These are phyloP conservation scores for Aphis gossypii DNA, from an alignment of 1,140 invertebrate genomes.

Conservation along the genomic window DNA sequence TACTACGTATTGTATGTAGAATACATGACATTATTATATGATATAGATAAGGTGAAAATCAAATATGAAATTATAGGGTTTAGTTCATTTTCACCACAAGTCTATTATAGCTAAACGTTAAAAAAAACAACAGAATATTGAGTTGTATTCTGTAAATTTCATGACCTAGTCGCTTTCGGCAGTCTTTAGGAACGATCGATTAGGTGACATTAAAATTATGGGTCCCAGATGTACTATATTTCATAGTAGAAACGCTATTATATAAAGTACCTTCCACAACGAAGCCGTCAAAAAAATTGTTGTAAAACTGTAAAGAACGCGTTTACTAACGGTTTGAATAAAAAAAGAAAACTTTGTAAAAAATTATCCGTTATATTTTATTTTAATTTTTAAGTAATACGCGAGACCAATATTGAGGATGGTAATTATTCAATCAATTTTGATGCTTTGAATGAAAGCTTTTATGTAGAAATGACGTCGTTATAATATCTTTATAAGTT, in stretches of 20 bases:
- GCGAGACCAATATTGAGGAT: background rate
- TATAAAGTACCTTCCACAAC: background rate
- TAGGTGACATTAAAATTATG: constrained; percentile 40
- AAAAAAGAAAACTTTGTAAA: constrained; percentile 3
- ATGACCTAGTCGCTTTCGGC: constrained; percentile 10
- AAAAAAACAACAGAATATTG: constrained; percentile 3
- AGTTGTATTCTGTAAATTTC: background rate
- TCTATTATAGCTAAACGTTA: background rate
- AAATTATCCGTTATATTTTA: background rate
- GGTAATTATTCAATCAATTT: background rate
- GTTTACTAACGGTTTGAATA: background rate
- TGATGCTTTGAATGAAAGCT: background rate
- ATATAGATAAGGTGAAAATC: background rate
- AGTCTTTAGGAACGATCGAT: constrained; percentile 26
- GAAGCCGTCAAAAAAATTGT: constrained; percentile 18
- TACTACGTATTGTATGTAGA: no score
- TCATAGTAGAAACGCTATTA: constrained; percentile 37
- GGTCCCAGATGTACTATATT: constrained; percentile 37
- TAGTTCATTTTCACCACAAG: background rate
- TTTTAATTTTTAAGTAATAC: background rate
- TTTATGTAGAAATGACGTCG: background rate
- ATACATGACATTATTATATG: background rate
- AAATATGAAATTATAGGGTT: background rate
- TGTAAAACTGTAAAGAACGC: background rate
- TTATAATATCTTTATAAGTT: background rate